phyloP scores from a whole-genome alignment of 2,113 vertebrate species.

The Sturnira hondurensis region DNA sequence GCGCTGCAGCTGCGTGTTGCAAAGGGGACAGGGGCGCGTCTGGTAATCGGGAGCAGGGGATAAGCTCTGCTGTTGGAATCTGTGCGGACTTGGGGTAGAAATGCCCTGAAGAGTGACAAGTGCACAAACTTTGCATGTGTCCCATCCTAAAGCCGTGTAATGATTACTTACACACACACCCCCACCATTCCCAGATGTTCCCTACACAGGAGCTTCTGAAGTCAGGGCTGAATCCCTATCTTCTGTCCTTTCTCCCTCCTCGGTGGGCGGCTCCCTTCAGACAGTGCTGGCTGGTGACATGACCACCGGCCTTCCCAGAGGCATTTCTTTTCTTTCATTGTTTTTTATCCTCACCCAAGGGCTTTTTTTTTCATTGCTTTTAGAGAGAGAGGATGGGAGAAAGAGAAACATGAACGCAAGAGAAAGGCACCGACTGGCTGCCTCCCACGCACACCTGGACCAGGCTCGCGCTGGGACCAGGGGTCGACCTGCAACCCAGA shows the following conservation, averaged over 20 bases:
- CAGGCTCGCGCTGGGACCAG: too few species aligned
- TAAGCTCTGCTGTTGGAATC: constrained; percentile 2
- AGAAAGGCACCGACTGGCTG: too few species aligned
- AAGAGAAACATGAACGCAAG: too few species aligned
- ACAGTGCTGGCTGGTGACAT: accelerated
- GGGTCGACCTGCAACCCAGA: too few species aligned
- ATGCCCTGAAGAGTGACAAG: neutral
- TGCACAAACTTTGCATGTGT: neutral
- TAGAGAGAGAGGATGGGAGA: too few species aligned
- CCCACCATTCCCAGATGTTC: accelerated
- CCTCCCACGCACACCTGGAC: too few species aligned
- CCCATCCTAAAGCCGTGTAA: neutral
- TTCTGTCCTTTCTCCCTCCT: neutral
- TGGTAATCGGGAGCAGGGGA: neutral
- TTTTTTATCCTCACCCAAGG: too few species aligned
- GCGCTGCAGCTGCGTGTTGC: neutral
- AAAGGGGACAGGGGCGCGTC: neutral
- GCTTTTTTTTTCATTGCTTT: too few species aligned
- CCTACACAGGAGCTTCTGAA: neutral
- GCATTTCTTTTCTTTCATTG: too few species aligned
- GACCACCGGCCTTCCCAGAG: too few species aligned
- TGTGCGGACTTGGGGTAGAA: neutral
- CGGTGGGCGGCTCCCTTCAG: too few species aligned
- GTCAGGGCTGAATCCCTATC: neutral
- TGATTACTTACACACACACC: neutral